Conservation (phyloP, 64 coral and sea anemone genomes). For the Stichodactyla mertensii region DNA sequence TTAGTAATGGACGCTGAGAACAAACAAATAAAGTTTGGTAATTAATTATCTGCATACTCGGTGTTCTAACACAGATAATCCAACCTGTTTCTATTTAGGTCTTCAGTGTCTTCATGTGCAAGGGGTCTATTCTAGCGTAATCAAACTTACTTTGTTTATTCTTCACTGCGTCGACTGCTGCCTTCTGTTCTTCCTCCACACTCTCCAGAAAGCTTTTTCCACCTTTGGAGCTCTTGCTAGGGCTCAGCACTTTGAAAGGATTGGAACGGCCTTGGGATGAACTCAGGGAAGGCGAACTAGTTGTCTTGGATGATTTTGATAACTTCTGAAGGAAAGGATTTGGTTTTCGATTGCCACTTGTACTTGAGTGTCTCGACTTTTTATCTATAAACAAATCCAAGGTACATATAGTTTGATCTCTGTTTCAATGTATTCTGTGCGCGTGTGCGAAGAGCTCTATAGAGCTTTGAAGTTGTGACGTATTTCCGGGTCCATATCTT, state of each 20-base stretch:
- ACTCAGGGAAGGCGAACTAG: neutral
- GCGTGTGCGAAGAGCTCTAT: no score
- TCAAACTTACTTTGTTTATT: neutral
- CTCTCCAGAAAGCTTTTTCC: constrained; percentile 87
- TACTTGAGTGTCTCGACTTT: neutral
- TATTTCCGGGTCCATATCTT: no score
- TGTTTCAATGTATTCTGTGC: neutral
- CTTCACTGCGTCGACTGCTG: constrained; percentile 18
- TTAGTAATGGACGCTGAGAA: constrained; percentile 59
- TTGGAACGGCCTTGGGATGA: constrained; percentile 76
- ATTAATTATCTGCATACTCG: neutral
- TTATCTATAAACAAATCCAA: neutral
- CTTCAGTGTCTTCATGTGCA: neutral
- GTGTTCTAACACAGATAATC: no score
- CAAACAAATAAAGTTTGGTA: neutral
- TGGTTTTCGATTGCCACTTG: neutral
- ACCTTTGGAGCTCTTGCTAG: constrained; percentile 30
- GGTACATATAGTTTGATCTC: neutral
- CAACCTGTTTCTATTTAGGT: no score
- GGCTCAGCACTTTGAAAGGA: constrained; percentile 73
- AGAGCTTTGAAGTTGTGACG: no score
- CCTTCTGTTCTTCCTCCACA: constrained; percentile 79
- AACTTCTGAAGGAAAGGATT: neutral
- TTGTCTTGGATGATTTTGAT: constrained; percentile 3
- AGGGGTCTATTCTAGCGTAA: neutral